These are phyloP conservation scores for Sinonovacula constricta DNA, from an alignment of 1,140 invertebrate genomes.

Conservation along the genomic window DNA sequence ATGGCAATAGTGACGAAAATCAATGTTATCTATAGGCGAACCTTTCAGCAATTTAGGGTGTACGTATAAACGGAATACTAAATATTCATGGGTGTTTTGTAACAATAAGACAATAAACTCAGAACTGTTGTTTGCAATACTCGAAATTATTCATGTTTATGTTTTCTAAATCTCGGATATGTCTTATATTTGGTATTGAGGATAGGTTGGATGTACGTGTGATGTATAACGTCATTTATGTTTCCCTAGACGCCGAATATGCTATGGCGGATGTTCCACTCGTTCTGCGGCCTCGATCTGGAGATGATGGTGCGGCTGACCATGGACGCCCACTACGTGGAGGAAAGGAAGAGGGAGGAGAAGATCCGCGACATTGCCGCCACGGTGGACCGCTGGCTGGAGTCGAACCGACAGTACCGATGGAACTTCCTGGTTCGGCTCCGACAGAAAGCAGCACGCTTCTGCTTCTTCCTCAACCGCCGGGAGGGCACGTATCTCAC, in stretches of 20 bases:
- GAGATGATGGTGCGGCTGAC: slow-evolving; percentile 59
- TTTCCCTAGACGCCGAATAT: slow-evolving; percentile 73
- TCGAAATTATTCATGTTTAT: too few relatives aligned
- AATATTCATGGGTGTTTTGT: too few relatives aligned
- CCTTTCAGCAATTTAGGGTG: too few relatives aligned
- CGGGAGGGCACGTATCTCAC: slow-evolving; percentile 72
- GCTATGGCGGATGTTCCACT: slow-evolving; percentile 74
- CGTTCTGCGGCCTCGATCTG: slow-evolving; percentile 58
- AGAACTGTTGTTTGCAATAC: too few relatives aligned
- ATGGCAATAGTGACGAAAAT: too few relatives aligned
- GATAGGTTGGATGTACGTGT: neutral
- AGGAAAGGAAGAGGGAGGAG: slow-evolving; percentile 48
- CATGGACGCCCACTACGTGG: slow-evolving; percentile 42
- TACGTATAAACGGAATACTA: too few relatives aligned
- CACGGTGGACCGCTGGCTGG: slow-evolving; percentile 54
- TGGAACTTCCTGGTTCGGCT: slow-evolving; percentile 75
- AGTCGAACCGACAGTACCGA: slow-evolving; percentile 58
- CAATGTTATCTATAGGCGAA: too few relatives aligned
- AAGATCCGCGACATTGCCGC: slow-evolving; percentile 47
- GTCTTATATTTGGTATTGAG: neutral
- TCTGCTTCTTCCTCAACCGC: slow-evolving; percentile 74
- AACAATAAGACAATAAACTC: too few relatives aligned
- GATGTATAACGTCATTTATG: neutral
- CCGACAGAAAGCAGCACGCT: slow-evolving; percentile 22
- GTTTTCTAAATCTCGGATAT: too few relatives aligned